Percentiles rank a stretch among this genome's conserved stretches.
These are phyloP conservation scores for Lordiphosa mommai DNA, from an alignment of 1,140 invertebrate genomes.

Conservation along the genomic window DNA sequence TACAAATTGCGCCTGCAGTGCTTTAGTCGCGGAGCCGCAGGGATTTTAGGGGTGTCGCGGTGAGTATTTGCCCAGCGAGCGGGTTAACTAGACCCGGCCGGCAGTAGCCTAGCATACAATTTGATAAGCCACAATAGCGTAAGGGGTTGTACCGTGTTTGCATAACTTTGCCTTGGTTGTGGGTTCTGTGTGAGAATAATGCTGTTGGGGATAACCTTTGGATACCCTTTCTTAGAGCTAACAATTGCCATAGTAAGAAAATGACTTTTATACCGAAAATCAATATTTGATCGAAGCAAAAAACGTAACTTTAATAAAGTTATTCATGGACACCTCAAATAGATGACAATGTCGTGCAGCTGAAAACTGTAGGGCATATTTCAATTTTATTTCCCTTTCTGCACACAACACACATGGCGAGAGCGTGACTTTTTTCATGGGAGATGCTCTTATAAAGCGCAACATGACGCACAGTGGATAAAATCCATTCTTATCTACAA, in stretches of 20 bases:
- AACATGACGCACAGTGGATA: constrained; percentile 10
- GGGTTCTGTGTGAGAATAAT: neutral
- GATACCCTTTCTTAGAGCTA: too few species aligned
- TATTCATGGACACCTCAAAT: too few species aligned
- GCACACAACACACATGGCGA: too few species aligned
- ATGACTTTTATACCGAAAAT: too few species aligned
- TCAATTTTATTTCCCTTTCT: too few species aligned
- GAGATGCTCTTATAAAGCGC: constrained; percentile 19
- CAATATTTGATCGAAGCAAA: too few species aligned
- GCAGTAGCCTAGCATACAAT: neutral
- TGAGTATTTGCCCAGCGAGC: constrained; percentile 71
- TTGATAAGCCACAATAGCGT: neutral
- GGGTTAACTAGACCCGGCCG: neutral
- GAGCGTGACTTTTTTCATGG: neutral
- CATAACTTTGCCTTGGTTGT: neutral
- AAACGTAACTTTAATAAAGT: too few species aligned
- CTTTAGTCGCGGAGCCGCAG: constrained; percentile 90
- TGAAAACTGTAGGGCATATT: too few species aligned
- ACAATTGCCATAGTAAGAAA: too few species aligned
- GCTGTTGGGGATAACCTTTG: too few species aligned
- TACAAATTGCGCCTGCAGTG: constrained; percentile 92
- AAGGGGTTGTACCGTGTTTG: constrained; percentile 1
- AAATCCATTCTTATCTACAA: too few species aligned
- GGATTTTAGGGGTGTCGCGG: constrained; percentile 92
- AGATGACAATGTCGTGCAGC: too few species aligned